Evolutionary conservation across 1,140 invertebrate species (phyloP).

Genomic region (Heliconius hewitsoni): DNA sequence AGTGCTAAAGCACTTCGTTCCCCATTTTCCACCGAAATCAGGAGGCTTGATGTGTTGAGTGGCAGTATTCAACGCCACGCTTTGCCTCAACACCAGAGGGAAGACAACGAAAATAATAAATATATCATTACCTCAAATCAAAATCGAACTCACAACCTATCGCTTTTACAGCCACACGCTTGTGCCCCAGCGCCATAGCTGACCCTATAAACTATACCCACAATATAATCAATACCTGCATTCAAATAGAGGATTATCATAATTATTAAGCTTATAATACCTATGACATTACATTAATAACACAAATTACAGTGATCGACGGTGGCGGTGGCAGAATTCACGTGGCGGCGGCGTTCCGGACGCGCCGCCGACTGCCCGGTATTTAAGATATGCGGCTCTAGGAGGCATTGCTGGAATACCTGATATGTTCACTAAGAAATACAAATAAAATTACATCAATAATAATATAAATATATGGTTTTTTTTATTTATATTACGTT

Average conservation of each 20-base stretch:
- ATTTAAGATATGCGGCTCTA: conserved; percentile 27
- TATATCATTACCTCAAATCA: neutral
- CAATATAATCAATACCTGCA: no score
- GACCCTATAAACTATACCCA: neutral
- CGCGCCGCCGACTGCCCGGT: conserved; percentile 12
- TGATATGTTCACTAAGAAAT: conserved; percentile 19
- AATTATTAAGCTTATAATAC: neutral
- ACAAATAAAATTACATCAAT: neutral
- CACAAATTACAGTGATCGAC: conserved; percentile 21
- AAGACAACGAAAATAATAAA: no score
- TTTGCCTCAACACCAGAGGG: no score
- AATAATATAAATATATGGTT: neutral
- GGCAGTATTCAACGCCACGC: neutral
- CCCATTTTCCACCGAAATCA: neutral
- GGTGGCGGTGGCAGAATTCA: conserved; percentile 29
- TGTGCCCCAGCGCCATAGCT: neutral
- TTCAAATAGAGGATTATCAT: neutral
- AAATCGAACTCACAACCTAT: neutral
- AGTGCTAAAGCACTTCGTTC: no score
- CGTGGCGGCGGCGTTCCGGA: conserved; percentile 23
- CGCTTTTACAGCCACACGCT: no score
- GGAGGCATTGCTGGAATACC: conserved; percentile 14
- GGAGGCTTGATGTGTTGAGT: neutral
- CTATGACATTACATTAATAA: conserved; percentile 26
- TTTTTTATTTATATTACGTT: no score